Evolutionary conservation across 2,113 vertebrate species (phyloP).

Genomic region (Todiramphus chloris): DNA sequence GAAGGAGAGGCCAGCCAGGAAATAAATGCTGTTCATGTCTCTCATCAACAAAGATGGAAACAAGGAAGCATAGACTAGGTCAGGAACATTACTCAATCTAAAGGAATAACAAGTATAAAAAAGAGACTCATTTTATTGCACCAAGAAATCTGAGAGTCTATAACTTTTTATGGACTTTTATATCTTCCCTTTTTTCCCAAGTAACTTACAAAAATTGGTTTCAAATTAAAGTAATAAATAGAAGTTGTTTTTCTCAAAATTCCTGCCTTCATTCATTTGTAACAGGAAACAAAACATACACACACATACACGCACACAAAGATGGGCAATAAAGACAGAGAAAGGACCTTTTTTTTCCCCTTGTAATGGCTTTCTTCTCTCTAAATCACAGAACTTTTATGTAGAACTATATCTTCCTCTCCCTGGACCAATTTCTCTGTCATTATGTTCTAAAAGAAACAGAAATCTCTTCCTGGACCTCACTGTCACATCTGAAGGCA

Average conservation of each 20-base stretch:
- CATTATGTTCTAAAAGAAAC: background rate
- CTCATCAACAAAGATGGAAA: conserved; percentile 32
- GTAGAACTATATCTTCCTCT: background rate
- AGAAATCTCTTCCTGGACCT: background rate
- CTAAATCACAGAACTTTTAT: background rate
- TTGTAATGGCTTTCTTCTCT: background rate
- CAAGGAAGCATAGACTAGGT: background rate
- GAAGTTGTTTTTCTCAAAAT: background rate
- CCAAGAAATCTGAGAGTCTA: background rate
- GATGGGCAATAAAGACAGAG: background rate
- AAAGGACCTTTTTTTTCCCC: background rate
- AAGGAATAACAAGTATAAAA: background rate
- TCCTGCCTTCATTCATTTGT: background rate
- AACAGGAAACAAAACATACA: background rate
- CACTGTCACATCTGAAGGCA: background rate
- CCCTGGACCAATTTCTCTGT: background rate
- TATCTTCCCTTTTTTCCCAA: background rate
- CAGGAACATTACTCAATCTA: background rate
- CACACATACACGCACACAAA: background rate
- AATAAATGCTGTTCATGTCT: background rate
- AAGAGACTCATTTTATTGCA: background rate
- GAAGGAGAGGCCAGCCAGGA: background rate
- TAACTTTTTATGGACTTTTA: conserved; percentile 9
- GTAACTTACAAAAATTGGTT: background rate
- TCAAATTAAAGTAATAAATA: conserved; percentile 13